Conservation (phyloP, 2,888 invertebrate genomes). For the Opisthograptis luteolata region DNA sequence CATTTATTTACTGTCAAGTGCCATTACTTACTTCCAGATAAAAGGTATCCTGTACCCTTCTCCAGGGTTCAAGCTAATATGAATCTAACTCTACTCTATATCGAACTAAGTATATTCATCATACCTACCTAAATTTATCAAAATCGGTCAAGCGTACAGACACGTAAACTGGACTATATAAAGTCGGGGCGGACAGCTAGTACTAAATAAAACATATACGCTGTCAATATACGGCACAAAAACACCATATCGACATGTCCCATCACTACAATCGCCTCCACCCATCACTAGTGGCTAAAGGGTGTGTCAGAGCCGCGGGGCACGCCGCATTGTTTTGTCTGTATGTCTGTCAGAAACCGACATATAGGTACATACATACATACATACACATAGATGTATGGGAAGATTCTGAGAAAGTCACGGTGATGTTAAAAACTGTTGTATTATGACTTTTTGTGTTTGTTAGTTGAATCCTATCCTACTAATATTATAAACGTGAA, state of each 20-base stretch:
- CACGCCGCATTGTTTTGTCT: constrained; percentile 78
- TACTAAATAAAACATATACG: background rate
- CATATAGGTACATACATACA: constrained; percentile 48
- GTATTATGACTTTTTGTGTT: background rate
- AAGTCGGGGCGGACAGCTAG: too few relatives aligned
- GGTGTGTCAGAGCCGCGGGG: constrained; percentile 76
- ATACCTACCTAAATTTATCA: too few relatives aligned
- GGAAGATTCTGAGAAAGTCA: constrained; percentile 55
- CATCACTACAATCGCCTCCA: constrained; percentile 44
- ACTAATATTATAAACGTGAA: too few relatives aligned
- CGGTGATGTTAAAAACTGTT: constrained; percentile 12
- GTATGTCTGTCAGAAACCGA: constrained; percentile 75
- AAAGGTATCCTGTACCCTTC: too few relatives aligned
- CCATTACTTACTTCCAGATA: too few relatives aligned
- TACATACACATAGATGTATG: constrained; percentile 53
- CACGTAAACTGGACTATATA: too few relatives aligned
- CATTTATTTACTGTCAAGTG: too few relatives aligned
- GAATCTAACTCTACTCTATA: too few relatives aligned
- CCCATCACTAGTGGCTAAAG: constrained; percentile 65
- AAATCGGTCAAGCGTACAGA: too few relatives aligned
- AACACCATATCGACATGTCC: constrained; percentile 20
- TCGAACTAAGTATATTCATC: too few relatives aligned
- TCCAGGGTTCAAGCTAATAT: too few relatives aligned
- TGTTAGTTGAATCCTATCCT: too few relatives aligned
- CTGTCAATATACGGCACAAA: background rate